phyloP scores from a whole-genome alignment of 23 tunicate species.

The Diplosoma virens region DNA sequence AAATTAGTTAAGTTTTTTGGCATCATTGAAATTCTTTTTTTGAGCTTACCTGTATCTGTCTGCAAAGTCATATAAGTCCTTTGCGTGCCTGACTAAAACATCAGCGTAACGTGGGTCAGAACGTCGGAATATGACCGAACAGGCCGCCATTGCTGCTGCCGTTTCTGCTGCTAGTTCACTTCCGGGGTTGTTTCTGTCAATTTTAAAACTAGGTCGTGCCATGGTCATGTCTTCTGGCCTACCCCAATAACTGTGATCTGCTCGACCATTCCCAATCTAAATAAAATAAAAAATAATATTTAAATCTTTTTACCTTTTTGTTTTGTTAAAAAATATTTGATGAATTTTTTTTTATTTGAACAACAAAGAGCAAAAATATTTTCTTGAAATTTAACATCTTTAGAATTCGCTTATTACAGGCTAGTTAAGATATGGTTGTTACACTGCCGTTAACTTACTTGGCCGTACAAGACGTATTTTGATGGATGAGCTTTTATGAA shows the following conservation, averaged over 20 bases:
- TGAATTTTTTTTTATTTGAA: no score
- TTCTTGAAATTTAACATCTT: no score
- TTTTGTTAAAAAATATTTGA: no score
- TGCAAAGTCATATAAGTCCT: slow-evolving; percentile 92
- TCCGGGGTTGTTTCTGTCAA: slow-evolving; percentile 70
- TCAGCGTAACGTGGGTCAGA: slow-evolving; percentile 68
- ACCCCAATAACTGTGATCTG: slow-evolving; percentile 92
- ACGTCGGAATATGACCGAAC: slow-evolving; percentile 65
- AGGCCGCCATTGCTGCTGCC: slow-evolving; percentile 96
- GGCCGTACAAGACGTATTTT: slow-evolving; percentile 86
- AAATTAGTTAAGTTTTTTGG: not conserved
- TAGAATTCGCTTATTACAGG: no score
- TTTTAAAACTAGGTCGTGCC: slow-evolving; percentile 81
- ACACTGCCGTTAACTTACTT: no score
- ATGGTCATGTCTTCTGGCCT: slow-evolving; percentile 86
- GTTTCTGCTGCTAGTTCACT: slow-evolving; percentile 96
- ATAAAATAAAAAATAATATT: not conserved
- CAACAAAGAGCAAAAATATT: no score
- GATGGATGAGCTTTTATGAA: slow-evolving; percentile 88
- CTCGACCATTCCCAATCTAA: slow-evolving; percentile 75
- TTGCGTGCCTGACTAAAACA: slow-evolving; percentile 73
- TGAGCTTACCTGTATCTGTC: slow-evolving; percentile 67
- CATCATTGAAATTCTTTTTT: not conserved
- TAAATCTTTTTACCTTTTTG: no score
- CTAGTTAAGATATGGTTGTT: no score